phyloP scores from a whole-genome alignment of 2,888 invertebrate genomes.

The Resseliella maxima region DNA sequence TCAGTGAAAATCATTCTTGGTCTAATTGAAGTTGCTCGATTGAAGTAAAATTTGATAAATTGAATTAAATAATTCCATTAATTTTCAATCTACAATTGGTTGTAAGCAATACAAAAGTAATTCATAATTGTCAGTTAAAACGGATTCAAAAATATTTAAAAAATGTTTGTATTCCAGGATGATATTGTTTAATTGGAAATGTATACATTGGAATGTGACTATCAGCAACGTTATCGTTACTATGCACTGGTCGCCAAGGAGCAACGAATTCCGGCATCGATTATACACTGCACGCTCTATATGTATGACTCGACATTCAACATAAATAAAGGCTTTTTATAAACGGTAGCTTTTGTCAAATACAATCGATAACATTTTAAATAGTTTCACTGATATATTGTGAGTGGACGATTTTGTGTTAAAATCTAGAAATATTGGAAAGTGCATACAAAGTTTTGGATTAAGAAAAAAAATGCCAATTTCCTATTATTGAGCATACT shows the following conservation, averaged over 20 bases:
- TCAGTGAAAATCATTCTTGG: too few relatives aligned
- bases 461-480: too few relatives aligned
- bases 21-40: too few relatives aligned
- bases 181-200: neutral
- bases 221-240: conserved; percentile 33
- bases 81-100: too few relatives aligned
- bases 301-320: neutral
- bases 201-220: conserved; percentile 6
- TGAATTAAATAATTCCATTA: too few relatives aligned
- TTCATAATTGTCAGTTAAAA: neutral
- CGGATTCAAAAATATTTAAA: neutral
- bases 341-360: neutral
- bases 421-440: neutral
- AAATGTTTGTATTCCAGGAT: neutral
- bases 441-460: too few relatives aligned
- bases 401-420: neutral
- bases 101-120: too few relatives aligned
- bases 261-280: conserved; percentile 39
- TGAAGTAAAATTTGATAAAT: too few relatives aligned
- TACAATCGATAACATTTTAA: neutral
- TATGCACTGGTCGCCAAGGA: conserved; percentile 34
- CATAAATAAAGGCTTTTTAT: neutral
- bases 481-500: neutral
- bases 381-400: neutral
- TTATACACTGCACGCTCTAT: neutral